phyloP scores from a whole-genome alignment of 2,113 vertebrate genomes.

The Emydocephalus ijimae region DNA sequence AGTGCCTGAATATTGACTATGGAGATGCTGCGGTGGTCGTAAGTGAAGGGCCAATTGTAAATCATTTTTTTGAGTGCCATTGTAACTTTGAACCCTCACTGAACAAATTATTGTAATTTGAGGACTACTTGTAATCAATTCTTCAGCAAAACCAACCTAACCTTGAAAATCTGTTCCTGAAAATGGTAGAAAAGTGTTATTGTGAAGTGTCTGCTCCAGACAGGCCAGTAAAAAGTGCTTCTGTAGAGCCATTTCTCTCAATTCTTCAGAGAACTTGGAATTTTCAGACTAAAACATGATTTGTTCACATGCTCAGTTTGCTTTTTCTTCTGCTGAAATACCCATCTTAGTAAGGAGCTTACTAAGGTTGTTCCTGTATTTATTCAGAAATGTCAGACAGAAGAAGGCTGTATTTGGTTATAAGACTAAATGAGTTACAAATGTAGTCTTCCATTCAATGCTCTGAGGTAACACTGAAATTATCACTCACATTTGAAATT shows the following conservation, averaged over 20 bases:
- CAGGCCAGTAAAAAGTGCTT: not conserved
- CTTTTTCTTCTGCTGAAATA: not conserved
- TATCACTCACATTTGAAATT: not conserved
- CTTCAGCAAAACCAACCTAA: not conserved
- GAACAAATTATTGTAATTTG: not conserved
- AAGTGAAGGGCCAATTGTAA: not conserved
- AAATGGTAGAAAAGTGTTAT: not conserved
- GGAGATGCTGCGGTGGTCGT: not conserved
- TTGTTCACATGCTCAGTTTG: not conserved
- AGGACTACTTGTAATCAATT: not conserved
- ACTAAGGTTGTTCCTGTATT: not conserved
- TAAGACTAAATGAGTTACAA: not conserved
- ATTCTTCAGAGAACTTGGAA: not conserved
- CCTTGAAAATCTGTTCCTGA: not conserved
- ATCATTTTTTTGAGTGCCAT: not conserved
- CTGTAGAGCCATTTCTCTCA: not conserved
- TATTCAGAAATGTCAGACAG: not conserved
- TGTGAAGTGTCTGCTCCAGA: not conserved
- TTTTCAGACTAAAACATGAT: not conserved
- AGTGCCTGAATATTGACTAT: not conserved
- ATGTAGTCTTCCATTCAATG: not conserved
- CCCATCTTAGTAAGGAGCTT: not conserved
- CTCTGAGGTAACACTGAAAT: not conserved
- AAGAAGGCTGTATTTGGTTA: not conserved
- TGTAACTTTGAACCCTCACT: not conserved